Conservation (phyloP, 2,888 invertebrate species). For the Endotricha flammealis region DNA sequence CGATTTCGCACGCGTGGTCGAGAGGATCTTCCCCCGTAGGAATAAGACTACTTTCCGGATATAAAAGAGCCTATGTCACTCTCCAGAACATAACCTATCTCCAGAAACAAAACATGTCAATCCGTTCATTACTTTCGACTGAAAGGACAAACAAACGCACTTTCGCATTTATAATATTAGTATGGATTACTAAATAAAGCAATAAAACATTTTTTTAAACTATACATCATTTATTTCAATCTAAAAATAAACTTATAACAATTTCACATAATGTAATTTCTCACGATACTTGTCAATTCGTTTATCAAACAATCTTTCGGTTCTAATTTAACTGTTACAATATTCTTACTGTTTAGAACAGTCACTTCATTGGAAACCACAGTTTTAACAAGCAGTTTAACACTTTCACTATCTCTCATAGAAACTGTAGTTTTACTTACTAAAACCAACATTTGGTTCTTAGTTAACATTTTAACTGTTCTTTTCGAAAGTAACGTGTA, state of each 20-base stretch:
- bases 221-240: no score
- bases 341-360: slow-evolving; percentile 41
- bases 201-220: no score
- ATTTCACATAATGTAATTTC: slow-evolving; percentile 34
- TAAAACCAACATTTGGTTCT: slow-evolving; percentile 46
- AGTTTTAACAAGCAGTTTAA: slow-evolving; percentile 42
- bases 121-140: no score
- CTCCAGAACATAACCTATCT: no score
- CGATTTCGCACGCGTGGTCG: no score
- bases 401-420: slow-evolving; percentile 33
- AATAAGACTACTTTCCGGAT: no score
- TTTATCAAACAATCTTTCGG: slow-evolving; percentile 29
- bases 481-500: slow-evolving; percentile 50
- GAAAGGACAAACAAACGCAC: no score
- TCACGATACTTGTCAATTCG: slow-evolving; percentile 38
- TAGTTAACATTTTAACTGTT: slow-evolving; percentile 48
- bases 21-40: no score
- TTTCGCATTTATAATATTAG: no score
- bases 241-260: neutral
- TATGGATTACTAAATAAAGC: no score
- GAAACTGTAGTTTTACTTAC: slow-evolving; percentile 35
- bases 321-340: slow-evolving; percentile 18
- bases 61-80: no score
- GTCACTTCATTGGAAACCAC: slow-evolving; percentile 37
- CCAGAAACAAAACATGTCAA: no score